Evolutionary conservation across 2,888 invertebrate genomes (phyloP).

Genomic region (Trisateles emortualis): DNA sequence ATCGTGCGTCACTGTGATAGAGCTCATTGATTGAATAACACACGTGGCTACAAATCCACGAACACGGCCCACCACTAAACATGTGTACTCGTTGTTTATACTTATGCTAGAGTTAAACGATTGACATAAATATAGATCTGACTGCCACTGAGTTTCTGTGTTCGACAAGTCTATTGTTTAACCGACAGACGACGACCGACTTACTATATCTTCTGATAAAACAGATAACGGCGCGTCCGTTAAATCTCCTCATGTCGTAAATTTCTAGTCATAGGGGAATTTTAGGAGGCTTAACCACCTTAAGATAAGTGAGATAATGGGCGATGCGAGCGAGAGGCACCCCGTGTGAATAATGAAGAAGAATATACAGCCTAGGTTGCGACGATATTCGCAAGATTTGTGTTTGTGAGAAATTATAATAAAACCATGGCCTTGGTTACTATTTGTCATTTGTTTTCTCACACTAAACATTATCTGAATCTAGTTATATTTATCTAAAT

Average conservation of each 20-base stretch:
- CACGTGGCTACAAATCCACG: slow-evolving; percentile 50
- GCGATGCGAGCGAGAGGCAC: slow-evolving; percentile 63
- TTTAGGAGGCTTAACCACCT: slow-evolving; percentile 84
- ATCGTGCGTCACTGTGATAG: slow-evolving; percentile 54
- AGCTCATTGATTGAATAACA: slow-evolving; percentile 56
- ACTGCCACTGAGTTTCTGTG: slow-evolving; percentile 25
- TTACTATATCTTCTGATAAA: slow-evolving; percentile 81
- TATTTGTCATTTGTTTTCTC: slow-evolving; percentile 28
- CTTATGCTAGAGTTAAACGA: slow-evolving; percentile 44
- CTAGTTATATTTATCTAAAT: slow-evolving; percentile 4
- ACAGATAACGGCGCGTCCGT: slow-evolving; percentile 76
- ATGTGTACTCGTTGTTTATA: slow-evolving; percentile 50
- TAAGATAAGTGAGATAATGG: slow-evolving; percentile 83
- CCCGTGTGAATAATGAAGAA: slow-evolving; percentile 67
- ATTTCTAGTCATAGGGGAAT: slow-evolving; percentile 81
- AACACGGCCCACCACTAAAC: slow-evolving; percentile 38
- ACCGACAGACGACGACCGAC: slow-evolving; percentile 65
- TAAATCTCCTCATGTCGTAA: slow-evolving; percentile 82
- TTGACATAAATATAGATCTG: slow-evolving; percentile 51
- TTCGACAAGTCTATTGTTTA: slow-evolving; percentile 65
- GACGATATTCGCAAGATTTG: slow-evolving; percentile 18
- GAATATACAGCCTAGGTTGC: slow-evolving; percentile 24
- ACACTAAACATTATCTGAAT: slow-evolving; percentile 6
- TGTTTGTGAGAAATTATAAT: slow-evolving; percentile 18
- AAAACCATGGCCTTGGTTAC: slow-evolving; percentile 24